A percentile compares a stretch with the other conserved stretches of the same genome.
Evolutionary conservation across 2,888 invertebrate genomes (phyloP).

Genomic region (Ferdinandea cuprea): DNA sequence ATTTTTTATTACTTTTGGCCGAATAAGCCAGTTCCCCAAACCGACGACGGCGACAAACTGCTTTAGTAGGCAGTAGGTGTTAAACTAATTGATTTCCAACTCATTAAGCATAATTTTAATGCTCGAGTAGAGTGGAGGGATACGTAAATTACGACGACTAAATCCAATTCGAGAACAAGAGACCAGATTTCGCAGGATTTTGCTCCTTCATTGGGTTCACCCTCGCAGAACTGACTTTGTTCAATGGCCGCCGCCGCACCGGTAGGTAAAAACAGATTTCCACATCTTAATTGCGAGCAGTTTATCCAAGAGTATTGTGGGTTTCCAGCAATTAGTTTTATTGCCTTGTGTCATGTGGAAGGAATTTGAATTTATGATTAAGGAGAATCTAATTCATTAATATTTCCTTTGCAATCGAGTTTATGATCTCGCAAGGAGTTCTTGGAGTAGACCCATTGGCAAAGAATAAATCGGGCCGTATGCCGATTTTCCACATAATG

Average conservation of each 20-base stretch:
- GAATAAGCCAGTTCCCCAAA: background rate
- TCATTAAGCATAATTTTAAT: conserved; percentile 68
- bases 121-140: conserved; percentile 38
- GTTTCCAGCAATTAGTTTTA: conserved; percentile 66
- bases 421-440: conserved; percentile 1
- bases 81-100: conserved; percentile 70
- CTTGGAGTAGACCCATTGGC: conserved; percentile 14
- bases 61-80: conserved; percentile 43
- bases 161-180: conserved; percentile 31
- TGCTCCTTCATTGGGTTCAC: background rate
- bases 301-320: conserved; percentile 50
- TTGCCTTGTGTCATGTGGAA: conserved; percentile 66
- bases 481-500: conserved; percentile 38
- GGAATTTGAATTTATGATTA: conserved; percentile 66
- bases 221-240: background rate
- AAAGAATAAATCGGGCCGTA: conserved; percentile 35
- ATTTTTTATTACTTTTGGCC: conserved; percentile 34
- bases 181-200: conserved; percentile 39
- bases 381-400: conserved; percentile 46
- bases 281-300: conserved; percentile 52
- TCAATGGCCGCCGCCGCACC: too few species aligned
- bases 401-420: conserved; percentile 27
- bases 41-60: background rate
- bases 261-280: conserved; percentile 47
- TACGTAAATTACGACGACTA: conserved; percentile 56